Base-by-base conservation (phyloP, 2,797 vertebrate species). In the Carapus acus region DNA sequence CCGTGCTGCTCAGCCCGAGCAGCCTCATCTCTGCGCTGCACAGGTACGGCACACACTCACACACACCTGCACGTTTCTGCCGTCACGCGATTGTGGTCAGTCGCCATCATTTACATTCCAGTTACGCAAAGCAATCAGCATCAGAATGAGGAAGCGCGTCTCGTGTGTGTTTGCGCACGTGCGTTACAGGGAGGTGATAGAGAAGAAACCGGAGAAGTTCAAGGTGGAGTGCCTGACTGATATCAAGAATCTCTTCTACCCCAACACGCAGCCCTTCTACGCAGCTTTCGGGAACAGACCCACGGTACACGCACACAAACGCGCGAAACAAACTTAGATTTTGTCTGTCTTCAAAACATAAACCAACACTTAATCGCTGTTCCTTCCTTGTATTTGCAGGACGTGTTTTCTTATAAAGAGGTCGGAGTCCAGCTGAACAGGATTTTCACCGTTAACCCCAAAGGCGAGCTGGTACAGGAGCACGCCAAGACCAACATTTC, bases 121-220 rank as follows among this genome's bases (percentile, higher is more conserved):
- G 19, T 24, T 20, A 15, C 4, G 31, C n/a, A 24, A 13, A 43
- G 11, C 6, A 29, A n/a, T n/a, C n/a, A n/a, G n/a, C n/a, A n/a
- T n/a, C n/a, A n/a, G n/a, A n/a, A n/a, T n/a, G n/a, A n/a, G n/a
- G n/a, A n/a, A n/a, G n/a, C n/a, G n/a, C n/a, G n/a, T n/a, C n/a
- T n/a, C 46, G 41, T 33, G 19, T 54, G 17, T 38, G 33, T 44
- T 40, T 61, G 23, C 40, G 37, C 65, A n/a, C 68, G n/a, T 62
- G 81, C 87, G 76, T 79, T 2, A 34, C 49, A 99, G 96, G 73
- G 96, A 99, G 76, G 94, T 99, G 67, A 98, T 99, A 38, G 96
- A 99, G 81, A 99, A 96, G 88, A 99, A 97, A 68, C 96, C 96
- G 2, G 96, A 99, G 76, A 98, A 90, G 84, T 99, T 99, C 73